These are phyloP conservation scores for Glaucopsyche alexis DNA, from an alignment of 2,888 invertebrate species.

Conservation along the genomic window DNA sequence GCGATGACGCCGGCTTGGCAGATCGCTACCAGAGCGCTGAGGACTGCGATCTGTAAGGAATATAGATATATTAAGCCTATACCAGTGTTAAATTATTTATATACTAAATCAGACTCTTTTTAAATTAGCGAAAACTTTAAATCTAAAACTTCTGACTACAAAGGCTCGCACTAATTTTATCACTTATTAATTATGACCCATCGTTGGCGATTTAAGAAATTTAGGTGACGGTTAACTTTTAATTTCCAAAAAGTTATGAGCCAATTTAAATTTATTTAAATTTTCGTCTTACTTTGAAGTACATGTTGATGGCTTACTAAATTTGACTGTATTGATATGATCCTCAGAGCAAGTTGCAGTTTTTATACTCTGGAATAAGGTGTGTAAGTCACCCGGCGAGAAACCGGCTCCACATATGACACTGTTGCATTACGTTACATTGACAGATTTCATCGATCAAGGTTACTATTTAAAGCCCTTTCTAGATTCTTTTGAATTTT, in stretches of 20 bases:
- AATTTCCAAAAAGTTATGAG: background rate
- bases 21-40: slow-evolving; percentile 65
- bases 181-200: no score
- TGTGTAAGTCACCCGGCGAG: slow-evolving; percentile 58
- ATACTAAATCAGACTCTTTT: no score
- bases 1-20: slow-evolving; percentile 70
- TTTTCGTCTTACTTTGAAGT: slow-evolving; percentile 61
- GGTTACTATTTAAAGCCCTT: slow-evolving; percentile 57
- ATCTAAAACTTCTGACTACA: background rate
- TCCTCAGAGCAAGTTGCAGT: slow-evolving; percentile 57
- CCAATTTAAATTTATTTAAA: background rate
- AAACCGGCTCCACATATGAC: slow-evolving; percentile 71
- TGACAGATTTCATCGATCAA: slow-evolving; percentile 54
- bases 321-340: slow-evolving; percentile 64
- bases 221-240: background rate
- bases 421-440: slow-evolving; percentile 64
- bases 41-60: slow-evolving; percentile 60
- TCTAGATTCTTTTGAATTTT: slow-evolving; percentile 42
- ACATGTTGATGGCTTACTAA: slow-evolving; percentile 67
- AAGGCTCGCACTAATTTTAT: background rate
- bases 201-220: no score
- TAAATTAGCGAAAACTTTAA: background rate
- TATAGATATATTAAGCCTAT: background rate
- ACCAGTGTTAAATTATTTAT: no score
- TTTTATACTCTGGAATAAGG: slow-evolving; percentile 67